Base-by-base conservation (phyloP, 2,888 invertebrate species). In the Drosophila prolongata region DNA sequence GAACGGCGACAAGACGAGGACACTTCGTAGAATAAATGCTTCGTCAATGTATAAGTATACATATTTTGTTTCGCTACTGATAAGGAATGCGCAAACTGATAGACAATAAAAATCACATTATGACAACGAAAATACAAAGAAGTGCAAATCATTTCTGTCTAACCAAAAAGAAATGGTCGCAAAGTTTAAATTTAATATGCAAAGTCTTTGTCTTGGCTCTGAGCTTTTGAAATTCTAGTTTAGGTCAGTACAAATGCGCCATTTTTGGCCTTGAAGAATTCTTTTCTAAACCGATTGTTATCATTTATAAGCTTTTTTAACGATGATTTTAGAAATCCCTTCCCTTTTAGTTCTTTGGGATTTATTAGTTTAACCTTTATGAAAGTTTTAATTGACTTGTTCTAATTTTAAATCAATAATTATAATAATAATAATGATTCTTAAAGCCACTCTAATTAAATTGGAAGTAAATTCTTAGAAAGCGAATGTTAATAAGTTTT, bases 71-170 rank as follows among this genome's bases (percentile, higher is more conserved):
- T 44, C 24, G 24, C 38, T 9, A 42, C 56, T 73, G 71, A 71
- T 71, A 71, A 73, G 34, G 42, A 71, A 38, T 43, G 19, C 46
- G 58, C 57, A 4, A 64, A 43, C 64, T 65, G 65, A 65, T 65
- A 66, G 16, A 52, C 35, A 70, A 53, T 47, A 47, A 72, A 72
- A 61, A 56, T 16, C 71, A 43, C 47, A 40, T 49, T 47, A 37
- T 37, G 35, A 16, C 34, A 27, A 49, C 11, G 35, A 24, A 16
- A 49, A 40, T 42, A 40, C 6, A n/a, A 47, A 38, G 56, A 75
- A 52, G 27, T 47, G 37, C 43, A 60, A 75, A 27, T 74, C 35
- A 72, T 58, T 34, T 44, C 24, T 24, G 24, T 8, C 30, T 16
- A 46, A 27, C 16, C 9, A 6, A 35, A 13, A 11, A 14, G 3